phyloP scores from a whole-genome alignment of 2,113 vertebrate species.

The Hemiprocne comata region DNA sequence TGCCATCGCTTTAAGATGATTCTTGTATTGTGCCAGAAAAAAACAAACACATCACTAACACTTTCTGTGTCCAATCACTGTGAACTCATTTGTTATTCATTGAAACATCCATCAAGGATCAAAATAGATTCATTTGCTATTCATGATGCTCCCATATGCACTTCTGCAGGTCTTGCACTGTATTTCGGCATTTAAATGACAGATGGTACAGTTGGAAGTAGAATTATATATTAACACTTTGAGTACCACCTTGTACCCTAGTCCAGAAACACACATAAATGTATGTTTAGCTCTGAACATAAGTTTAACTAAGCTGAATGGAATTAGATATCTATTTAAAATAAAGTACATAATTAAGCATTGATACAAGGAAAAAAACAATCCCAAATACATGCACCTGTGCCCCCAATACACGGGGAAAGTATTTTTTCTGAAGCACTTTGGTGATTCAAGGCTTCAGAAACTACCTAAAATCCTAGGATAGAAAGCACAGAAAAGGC shows the following conservation, averaged over 20 bases:
- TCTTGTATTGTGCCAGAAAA: neutral
- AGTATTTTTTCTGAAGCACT: neutral
- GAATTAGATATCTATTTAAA: neutral
- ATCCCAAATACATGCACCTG: accelerated
- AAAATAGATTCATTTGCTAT: constrained; percentile 69
- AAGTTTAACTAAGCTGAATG: neutral
- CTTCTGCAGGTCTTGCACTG: constrained; percentile 49
- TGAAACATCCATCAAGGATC: constrained; percentile 65
- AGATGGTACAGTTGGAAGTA: neutral
- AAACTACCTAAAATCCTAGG: neutral
- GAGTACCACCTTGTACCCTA: neutral
- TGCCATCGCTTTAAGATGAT: neutral
- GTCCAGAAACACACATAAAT: neutral
- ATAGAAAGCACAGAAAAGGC: neutral
- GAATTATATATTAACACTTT: constrained; percentile 29
- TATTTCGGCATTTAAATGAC: constrained; percentile 43
- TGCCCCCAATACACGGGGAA: neutral
- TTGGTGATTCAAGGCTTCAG: neutral
- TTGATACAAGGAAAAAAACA: neutral
- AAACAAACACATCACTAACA: neutral
- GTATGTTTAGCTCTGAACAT: neutral
- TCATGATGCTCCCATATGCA: constrained; percentile 53
- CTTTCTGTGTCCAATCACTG: constrained; percentile 40
- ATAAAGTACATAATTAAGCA: neutral
- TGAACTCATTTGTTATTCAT: constrained; percentile 65